These are phyloP conservation scores for Scolopax rusticola DNA, from an alignment of 2,797 vertebrate species.

Conservation along the genomic window DNA sequence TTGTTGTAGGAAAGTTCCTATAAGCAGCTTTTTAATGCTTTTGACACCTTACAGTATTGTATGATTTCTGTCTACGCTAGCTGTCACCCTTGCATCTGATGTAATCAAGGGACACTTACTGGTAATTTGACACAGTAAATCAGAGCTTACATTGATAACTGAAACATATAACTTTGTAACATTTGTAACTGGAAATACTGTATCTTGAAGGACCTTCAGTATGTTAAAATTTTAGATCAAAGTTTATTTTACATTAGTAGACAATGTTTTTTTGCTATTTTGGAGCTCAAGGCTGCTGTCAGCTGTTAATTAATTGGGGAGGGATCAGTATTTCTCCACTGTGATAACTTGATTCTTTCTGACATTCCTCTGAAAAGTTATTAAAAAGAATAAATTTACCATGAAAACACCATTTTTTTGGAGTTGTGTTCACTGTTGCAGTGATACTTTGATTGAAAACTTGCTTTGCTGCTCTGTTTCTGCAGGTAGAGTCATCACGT, in stretches of 20 bases:
- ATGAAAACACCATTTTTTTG: background rate
- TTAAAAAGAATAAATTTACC: background rate
- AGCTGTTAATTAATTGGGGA: conserved; percentile 7
- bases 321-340: background rate
- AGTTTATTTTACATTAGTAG: background rate
- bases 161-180: background rate
- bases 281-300: conserved; percentile 38
- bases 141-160: background rate
- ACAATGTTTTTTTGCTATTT: background rate
- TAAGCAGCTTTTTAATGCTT: background rate
- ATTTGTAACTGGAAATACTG: background rate
- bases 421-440: background rate
- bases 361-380: background rate
- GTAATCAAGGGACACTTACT: background rate
- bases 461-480: background rate
- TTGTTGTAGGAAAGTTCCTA: background rate
- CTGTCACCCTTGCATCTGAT: background rate
- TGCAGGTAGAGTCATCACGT: background rate
- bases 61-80: background rate
- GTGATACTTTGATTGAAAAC: background rate
- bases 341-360: background rate
- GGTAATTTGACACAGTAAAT: background rate
- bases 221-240: background rate
- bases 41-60: background rate
- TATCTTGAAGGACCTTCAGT: background rate